phyloP scores from a whole-genome alignment of 2,888 invertebrate genomes.

The Drepanosiphum platanoidis region DNA sequence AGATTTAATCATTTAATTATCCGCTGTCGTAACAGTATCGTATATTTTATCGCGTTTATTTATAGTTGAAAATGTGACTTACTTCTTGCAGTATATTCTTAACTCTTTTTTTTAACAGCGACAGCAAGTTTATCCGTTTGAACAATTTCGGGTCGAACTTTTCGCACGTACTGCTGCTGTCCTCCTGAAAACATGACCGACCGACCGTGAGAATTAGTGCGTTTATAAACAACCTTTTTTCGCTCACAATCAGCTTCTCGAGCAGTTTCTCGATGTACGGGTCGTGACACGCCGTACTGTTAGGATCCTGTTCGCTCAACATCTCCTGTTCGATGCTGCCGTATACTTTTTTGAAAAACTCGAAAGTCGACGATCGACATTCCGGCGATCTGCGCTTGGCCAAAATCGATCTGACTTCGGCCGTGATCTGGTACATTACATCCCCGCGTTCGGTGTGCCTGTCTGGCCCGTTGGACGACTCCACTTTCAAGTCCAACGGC shows the following conservation, averaged over 20 bases:
- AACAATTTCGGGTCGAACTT: slow-evolving; percentile 18
- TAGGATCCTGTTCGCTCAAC: slow-evolving; percentile 40
- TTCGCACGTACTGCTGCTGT: slow-evolving; percentile 13
- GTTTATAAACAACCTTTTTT: background rate
- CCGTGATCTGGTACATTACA: slow-evolving; percentile 2
- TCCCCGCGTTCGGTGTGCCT: background rate
- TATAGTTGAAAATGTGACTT: no score
- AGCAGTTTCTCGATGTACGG: slow-evolving; percentile 34
- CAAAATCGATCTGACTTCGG: slow-evolving; percentile 19
- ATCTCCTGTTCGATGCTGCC: slow-evolving; percentile 53
- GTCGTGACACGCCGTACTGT: slow-evolving; percentile 51
- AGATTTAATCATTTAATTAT: background rate
- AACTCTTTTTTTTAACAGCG: slow-evolving; percentile 48
- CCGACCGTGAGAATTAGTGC: background rate
- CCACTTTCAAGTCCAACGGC: slow-evolving; percentile 36
- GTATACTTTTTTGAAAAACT: slow-evolving; percentile 32
- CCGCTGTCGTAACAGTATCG: background rate
- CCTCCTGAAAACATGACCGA: slow-evolving; percentile 28
- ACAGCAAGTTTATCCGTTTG: slow-evolving; percentile 46
- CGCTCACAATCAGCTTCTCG: slow-evolving; percentile 29
- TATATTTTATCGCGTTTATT: background rate
- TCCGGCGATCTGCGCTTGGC: slow-evolving; percentile 11
- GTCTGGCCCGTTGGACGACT: background rate
- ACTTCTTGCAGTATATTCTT: slow-evolving; percentile 34
- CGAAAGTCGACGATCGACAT: background rate